Base-by-base conservation (phyloP, 2,113 vertebrate genomes). In the Elephas maximus region DNA sequence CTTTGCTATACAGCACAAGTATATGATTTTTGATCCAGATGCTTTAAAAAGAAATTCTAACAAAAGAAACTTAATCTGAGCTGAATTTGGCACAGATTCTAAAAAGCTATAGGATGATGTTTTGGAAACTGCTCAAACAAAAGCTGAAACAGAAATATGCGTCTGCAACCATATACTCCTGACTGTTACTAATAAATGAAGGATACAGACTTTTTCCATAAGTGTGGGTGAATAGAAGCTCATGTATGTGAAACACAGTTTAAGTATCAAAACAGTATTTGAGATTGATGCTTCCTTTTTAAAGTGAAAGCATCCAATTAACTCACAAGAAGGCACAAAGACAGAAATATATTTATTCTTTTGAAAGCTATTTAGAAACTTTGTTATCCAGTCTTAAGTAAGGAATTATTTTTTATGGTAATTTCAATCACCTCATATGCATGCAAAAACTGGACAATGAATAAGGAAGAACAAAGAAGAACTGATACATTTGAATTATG, bases 101-200 rank as follows among this genome's bases (percentile, higher is more conserved):
- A 94, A 89, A 83, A 98, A 94, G 83, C 95, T 96, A 96, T n/a
- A 98, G 96, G 98, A 98, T 89, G 96, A 98, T 98, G 96, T 98
- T 98, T 98, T 98, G 98, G 99, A 99, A 98, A 97, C 97, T 81
- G 98, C 98, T 99, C 98, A 99, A 98, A 98, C 98, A 98, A 99
- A 99, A 98, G 90, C 93, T 98, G 95, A 98, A 98, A 97, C 97
- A 98, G 98, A 98, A 99, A 98, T 98, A 97, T 90, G 94, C 98
- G 93, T 98, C 97, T 95, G 97, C 97, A 97, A 97, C 97, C 92
- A 94, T 98, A 95, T 97, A 97, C 98, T 96, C 96, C 97, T 95
- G 95, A 97, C 98, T 98, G 98, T 97, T 98, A 98, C 98, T 95
- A 98, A 98, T 95, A 98, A 98, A 98, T 97, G 97, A 98, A 98